phyloP scores from a whole-genome alignment of 92 coral and sea anemone species.

The Meandrina meandrites region DNA sequence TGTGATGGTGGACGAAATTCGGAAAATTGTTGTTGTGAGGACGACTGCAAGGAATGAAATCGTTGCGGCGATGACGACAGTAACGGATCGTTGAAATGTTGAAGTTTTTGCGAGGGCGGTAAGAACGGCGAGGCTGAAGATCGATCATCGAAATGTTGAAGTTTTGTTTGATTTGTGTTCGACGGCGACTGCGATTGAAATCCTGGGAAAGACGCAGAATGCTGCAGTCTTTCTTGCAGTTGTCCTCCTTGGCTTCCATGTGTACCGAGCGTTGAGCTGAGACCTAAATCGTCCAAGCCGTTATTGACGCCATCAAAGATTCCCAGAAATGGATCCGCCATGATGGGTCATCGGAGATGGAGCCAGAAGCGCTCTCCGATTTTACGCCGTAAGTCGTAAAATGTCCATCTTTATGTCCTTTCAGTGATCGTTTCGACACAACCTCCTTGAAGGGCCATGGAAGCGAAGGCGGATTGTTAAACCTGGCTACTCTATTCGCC shows the following conservation, averaged over 20 bases:
- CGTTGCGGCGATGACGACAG: constrained; percentile 86
- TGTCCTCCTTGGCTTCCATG: constrained; percentile 79
- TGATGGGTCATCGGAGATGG: constrained; percentile 52
- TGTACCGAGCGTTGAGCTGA: constrained; percentile 68
- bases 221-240: constrained; percentile 74
- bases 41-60: constrained; percentile 75
- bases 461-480: constrained; percentile 30
- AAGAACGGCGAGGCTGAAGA: constrained; percentile 65
- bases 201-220: constrained; percentile 74
- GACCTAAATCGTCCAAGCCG: constrained; percentile 78
- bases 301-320: constrained; percentile 84
- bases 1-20: constrained; percentile 85
- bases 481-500: constrained; percentile 34
- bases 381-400: constrained; percentile 4
- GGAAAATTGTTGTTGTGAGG: constrained; percentile 76
- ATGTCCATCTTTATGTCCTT: constrained; percentile 24
- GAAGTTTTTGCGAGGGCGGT: constrained; percentile 91
- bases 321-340: constrained; percentile 94
- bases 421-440: neutral
- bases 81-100: constrained; percentile 91
- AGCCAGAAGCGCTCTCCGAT: constrained; percentile 18
- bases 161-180: constrained; percentile 72
- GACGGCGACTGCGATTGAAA: constrained; percentile 71
- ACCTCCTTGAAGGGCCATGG: constrained; percentile 59
- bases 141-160: constrained; percentile 87